Evolutionary conservation across 1,140 invertebrate species (phyloP).

Genomic region (Brachionus koreanus): DNA sequence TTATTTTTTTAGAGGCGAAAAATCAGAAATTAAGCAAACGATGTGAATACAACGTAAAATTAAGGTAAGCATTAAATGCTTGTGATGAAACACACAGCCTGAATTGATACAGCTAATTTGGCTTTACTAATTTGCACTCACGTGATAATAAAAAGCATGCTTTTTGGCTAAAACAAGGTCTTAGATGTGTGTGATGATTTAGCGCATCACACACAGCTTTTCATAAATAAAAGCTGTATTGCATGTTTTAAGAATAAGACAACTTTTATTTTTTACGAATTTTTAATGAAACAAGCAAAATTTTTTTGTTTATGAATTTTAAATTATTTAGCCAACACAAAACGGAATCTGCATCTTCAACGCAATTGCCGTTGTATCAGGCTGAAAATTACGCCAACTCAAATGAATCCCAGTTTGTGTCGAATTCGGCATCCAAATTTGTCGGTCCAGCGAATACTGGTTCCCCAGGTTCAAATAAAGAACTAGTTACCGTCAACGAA

Average conservation of each 20-base stretch:
- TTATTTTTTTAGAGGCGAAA: not conserved
- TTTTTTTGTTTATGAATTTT: conserved; percentile 31
- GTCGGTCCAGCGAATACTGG: not conserved
- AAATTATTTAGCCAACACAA: conserved; percentile 29
- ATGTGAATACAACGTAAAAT: not conserved
- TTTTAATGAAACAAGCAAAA: not conserved
- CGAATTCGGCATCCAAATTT: not conserved
- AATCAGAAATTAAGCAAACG: not conserved
- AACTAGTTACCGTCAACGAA: conserved; percentile 30
- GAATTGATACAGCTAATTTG: not conserved
- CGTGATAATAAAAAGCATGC: not conserved
- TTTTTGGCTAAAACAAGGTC: not conserved
- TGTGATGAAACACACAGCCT: not conserved
- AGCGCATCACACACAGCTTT: not conserved
- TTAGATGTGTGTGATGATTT: not conserved
- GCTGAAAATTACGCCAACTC: not conserved
- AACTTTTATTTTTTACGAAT: not conserved
- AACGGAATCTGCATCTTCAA: conserved; percentile 19
- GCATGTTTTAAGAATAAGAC: not conserved
- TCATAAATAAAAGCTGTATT: not conserved
- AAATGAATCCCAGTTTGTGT: not conserved
- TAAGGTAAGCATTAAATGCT: not conserved
- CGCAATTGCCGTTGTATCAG: not conserved
- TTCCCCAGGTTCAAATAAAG: not conserved
- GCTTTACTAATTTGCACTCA: not conserved